A percentile compares a stretch with the other conserved stretches of the same genome.
Conservation (phyloP, 2,113 vertebrate genomes). For the Tautogolabrus adspersus region DNA sequence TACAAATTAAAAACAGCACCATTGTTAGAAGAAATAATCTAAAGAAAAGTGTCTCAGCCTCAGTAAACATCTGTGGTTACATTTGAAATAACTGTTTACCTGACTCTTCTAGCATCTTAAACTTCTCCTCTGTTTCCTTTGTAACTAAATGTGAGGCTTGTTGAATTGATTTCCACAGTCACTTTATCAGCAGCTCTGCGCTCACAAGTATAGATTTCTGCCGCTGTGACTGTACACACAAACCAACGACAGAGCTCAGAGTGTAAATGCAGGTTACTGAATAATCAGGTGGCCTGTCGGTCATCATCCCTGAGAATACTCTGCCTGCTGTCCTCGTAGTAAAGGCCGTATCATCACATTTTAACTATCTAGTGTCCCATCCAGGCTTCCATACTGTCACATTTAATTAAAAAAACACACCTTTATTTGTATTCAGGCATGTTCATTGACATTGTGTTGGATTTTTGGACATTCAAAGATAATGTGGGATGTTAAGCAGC, state of each 20-base stretch:
- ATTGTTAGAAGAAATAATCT: no score
- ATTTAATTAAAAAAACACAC: neutral
- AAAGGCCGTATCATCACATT: neutral
- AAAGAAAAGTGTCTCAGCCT: no score
- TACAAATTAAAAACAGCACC: no score
- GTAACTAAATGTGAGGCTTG: neutral
- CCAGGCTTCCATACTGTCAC: neutral
- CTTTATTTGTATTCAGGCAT: no score
- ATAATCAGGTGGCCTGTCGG: constrained; percentile 50
- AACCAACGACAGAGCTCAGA: neutral
- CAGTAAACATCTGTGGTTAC: no score
- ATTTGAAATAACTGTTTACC: no score
- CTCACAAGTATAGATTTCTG: neutral
- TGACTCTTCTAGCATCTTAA: neutral
- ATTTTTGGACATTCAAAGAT: neutral
- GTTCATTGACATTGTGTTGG: no score
- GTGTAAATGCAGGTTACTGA: constrained; percentile 50
- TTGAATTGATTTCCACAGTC: neutral
- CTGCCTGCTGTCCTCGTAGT: constrained; percentile 2
- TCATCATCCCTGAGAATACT: constrained; percentile 17
- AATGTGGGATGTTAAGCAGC: neutral
- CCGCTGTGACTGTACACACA: constrained; percentile 3
- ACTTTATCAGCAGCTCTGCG: constrained; percentile 14
- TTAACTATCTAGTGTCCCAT: neutral
- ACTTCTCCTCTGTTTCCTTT: neutral